phyloP scores from a whole-genome alignment of 2,888 invertebrate genomes.

The Sabatieria punctata region DNA sequence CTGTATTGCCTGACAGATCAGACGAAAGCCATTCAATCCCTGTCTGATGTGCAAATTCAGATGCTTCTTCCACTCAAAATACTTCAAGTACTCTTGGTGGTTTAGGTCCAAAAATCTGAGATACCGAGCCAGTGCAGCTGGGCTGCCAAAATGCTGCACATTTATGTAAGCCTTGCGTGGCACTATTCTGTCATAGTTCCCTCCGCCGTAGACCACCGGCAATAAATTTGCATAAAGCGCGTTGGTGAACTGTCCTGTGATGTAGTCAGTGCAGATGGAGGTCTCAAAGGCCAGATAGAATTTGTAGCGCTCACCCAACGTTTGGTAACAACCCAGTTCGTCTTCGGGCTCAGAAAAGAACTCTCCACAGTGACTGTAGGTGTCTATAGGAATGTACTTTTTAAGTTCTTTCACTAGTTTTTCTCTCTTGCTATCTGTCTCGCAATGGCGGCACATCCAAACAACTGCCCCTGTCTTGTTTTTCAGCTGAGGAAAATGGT shows the following conservation, averaged over 20 bases:
- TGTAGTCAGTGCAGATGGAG: slow-evolving; percentile 5
- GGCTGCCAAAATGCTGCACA: slow-evolving; percentile 2
- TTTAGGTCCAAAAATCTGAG: neutral
- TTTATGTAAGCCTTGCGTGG: slow-evolving; percentile 6
- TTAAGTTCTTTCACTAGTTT: neutral
- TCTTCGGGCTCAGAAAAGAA: neutral
- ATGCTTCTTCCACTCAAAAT: slow-evolving; percentile 2
- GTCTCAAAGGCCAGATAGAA: slow-evolving; percentile 8
- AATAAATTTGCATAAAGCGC: slow-evolving; percentile 2
- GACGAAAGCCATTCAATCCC: neutral
- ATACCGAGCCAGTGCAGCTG: neutral
- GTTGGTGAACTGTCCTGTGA: slow-evolving; percentile 7
- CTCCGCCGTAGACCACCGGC: slow-evolving; percentile 7
- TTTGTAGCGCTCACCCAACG: neutral
- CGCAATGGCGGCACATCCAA: neutral
- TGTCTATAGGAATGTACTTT: neutral
- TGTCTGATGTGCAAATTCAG: neutral
- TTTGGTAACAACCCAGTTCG: neutral
- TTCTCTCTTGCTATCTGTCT: neutral
- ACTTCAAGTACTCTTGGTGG: neutral
- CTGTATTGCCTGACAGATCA: neutral
- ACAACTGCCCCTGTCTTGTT: neutral
- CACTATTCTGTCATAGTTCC: neutral
- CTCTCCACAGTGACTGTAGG: neutral
- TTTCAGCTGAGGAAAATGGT: neutral